Evolutionary conservation across 1,140 invertebrate species (phyloP), one percentile per base, ranked within the genome.

Genomic region (Dermatophagoides farinae): DNA sequence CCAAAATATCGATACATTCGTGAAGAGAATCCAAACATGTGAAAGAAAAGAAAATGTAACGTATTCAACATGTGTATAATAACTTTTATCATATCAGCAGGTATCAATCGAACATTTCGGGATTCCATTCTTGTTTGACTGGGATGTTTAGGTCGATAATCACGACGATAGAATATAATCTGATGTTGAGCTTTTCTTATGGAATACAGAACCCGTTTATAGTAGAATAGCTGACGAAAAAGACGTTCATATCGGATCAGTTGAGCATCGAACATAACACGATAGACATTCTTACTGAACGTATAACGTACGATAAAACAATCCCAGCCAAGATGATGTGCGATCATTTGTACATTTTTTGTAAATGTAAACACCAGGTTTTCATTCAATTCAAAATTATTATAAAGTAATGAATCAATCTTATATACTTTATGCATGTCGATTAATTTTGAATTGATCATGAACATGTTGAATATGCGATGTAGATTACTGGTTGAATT

Each of bases 401-500:
- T 44, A 23, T 44, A 55, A 14, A 55, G 53, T 6, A 55, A 23
- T 44, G 53, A 55, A 25, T 55, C 53, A 6, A 55, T 55, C n/a
- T 44, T 39, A 31, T 55, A 55, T 23, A 55, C 53, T 25, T 55
- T 14, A 18, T 14, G n/a, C 23, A 55, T 14, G 4, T 55, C 53
- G 25, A 55, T 55, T 31, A 55, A 44, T 25, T 55, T 55, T 18
- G 53, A 14, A 55, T 55, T 55, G 31, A 55, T 23, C 38, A 55
- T 39, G 53, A 55, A 55, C 53, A 55, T 55, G 53, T 55, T 55
- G 53, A 55, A 55, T 14, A 55, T 55, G 6, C 41, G 53, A 20
- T 55, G 53, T 11, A 55, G 31, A 25, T 18, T 38, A 44, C 14
- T 55, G n/a, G 23, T 20, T 5, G 14, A 39, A n/a, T n/a, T 31